Base-by-base conservation (phyloP, 2,888 invertebrate genomes). In the Neoaliturus tenellus region DNA sequence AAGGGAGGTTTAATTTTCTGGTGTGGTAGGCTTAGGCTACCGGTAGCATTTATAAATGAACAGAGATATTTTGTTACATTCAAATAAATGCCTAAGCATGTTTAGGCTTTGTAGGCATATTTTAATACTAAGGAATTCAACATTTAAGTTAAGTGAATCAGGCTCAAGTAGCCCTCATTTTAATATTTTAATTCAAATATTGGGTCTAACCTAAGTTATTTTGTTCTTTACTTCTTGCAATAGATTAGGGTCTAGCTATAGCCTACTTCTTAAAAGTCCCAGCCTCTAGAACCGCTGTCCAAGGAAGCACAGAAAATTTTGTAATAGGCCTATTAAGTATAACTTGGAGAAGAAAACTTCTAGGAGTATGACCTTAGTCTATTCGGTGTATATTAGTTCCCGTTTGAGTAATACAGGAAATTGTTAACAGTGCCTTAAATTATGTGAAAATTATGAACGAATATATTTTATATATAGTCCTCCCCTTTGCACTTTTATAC, bases 1-100 rank as follows among this genome's bases (percentile, higher is more conserved):
- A 81, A 62, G 85, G 81, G 83, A 83, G 80, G 62, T 78, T 85
- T 85, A 73, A 80, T 85, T 69, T 85, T 83, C 75, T 80, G 78
- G 78, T 78, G 31, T 48, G 78, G 78, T 55, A 78, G 78, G 28
- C 62, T 17, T 62, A 28, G 62, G 62, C 62, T 62, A 62, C 62
- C 31, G 62, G 62, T 62, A 62, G 62, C 62, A 62, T 62, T 28
- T 62, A 62, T 55, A 55, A 28, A 62, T 28, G 31, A 28, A 62
- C 31, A 62, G 62, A 62, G 62, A 28, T 62, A 62, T 62, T 62
- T 62, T 62, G 62, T 62, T 62, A 62, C 62, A 62, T 62, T 62
- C 0, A 31, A 62, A 62, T 62, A 17, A 62, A 62, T 31, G 31
- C 31, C 31, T 14, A 28, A 17, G 20, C 31, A 14, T 23, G 8